Evolutionary conservation across 2,113 vertebrate genomes (phyloP).

Genomic region (Sylvia atricapilla): DNA sequence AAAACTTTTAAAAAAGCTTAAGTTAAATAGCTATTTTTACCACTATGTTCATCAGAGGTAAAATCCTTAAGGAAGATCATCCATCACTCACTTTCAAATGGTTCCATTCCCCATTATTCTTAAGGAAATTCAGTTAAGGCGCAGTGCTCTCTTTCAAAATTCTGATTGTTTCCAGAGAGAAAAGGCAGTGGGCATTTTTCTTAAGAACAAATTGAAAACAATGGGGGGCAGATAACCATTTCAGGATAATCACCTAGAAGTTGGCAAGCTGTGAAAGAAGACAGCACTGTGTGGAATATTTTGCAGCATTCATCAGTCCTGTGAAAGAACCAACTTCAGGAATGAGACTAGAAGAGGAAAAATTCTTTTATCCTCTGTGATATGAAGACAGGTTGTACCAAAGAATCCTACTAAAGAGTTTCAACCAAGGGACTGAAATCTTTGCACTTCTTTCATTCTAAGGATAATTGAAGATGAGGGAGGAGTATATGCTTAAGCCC

Average conservation of each 20-base stretch:
- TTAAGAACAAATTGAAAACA: conserved; percentile 40
- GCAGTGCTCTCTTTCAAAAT: background rate
- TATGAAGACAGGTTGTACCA: background rate
- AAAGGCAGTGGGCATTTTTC: background rate
- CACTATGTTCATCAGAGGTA: background rate
- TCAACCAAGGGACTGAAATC: background rate
- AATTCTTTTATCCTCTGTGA: background rate
- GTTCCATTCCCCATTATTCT: background rate
- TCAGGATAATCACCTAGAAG: background rate
- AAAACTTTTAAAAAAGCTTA: background rate
- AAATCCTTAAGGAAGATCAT: background rate
- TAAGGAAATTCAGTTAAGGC: background rate
- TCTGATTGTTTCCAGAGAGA: background rate
- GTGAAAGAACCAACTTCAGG: background rate
- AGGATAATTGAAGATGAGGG: background rate
- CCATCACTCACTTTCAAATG: background rate
- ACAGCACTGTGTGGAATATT: background rate
- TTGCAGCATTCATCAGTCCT: background rate
- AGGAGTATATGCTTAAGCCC: background rate
- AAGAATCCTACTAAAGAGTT: background rate
- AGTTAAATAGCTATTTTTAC: background rate
- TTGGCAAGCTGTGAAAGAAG: background rate
- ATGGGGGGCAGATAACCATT: background rate
- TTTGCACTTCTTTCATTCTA: background rate
- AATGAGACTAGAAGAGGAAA: background rate